A percentile compares a stretch with the other conserved stretches of the same genome.
phyloP scores from a whole-genome alignment of 2,113 vertebrate genomes.

The Lichenostomus cassidix region DNA sequence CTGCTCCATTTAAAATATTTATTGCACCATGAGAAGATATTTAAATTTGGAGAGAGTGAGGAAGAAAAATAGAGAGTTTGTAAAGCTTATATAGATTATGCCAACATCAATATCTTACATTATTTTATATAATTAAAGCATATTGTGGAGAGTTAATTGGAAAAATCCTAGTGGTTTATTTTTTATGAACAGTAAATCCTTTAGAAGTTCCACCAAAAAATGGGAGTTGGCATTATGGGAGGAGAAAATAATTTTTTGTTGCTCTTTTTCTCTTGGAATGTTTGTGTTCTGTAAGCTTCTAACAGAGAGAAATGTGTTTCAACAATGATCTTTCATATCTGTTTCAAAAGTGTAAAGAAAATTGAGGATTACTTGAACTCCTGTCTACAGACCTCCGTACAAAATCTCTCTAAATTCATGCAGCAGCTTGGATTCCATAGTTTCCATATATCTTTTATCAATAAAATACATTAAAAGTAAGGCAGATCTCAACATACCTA shows the following conservation, averaged over 20 bases:
- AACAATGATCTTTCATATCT: not conserved
- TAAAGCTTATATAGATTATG: slow-evolving; percentile 39
- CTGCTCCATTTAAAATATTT: slow-evolving; percentile 72
- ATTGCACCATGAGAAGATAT: slow-evolving; percentile 51
- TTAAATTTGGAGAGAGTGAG: slow-evolving; percentile 44
- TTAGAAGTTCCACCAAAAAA: not conserved
- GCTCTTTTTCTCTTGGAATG: not conserved
- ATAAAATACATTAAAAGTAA: not conserved
- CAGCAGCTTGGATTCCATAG: not conserved
- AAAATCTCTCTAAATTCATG: not conserved
- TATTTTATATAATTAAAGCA: slow-evolving; percentile 65
- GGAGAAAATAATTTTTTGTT: not conserved
- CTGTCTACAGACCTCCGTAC: not conserved
- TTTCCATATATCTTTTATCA: not conserved
- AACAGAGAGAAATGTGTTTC: not conserved
- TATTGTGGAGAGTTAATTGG: slow-evolving; percentile 54
- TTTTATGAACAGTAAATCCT: not conserved
- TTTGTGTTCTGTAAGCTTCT: not conserved
- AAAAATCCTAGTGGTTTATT: not conserved
- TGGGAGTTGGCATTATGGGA: not conserved
- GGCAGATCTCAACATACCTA: not conserved
- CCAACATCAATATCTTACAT: slow-evolving; percentile 45
- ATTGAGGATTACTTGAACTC: not conserved
- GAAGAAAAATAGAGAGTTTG: slow-evolving; percentile 39
- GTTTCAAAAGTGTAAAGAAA: not conserved